Evolutionary conservation across 2,888 invertebrate genomes (phyloP), one percentile per base, ranked within the genome.

Genomic region (Geophilus truncorum): DNA sequence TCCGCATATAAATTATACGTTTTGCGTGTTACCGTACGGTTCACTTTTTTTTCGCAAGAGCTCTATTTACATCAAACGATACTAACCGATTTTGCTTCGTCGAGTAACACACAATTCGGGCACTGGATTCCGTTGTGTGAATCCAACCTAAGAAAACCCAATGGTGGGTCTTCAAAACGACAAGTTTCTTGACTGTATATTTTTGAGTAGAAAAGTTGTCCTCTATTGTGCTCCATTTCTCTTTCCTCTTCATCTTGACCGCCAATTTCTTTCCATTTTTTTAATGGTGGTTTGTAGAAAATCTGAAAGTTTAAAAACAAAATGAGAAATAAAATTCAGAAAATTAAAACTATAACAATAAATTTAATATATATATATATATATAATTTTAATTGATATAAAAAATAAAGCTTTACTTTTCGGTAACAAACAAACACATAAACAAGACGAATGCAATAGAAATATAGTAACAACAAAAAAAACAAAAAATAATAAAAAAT

Each of bases 261-360:
- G 78, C 93, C 93, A 21, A 91, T 87, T 84, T 89, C 88, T 28
- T 89, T 89, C 94, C 94, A 94, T 86, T 93, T 89, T 0, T 87
- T 85, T 0, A 91, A 88, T 1, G 87, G 85, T 0, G 84, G 82
- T 81, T 87, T 87, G 80, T 85, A 84, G 4, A 23, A 6, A 57
- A 57, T 23, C 40, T 40, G 12, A 12, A 40, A 12, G 15, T 12
- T 12, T 7, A 34, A 34, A 51, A 10, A 51, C 4, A 51, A 51
- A 51, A 10, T 34, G n/a, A n/a, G n/a, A n/a, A n/a, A n/a, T n/a
- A n/a, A n/a, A n/a, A n/a, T n/a, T n/a, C n/a, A n/a, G n/a, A n/a
- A n/a, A n/a, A n/a, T n/a, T n/a, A n/a, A n/a, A n/a, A n/a, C n/a
- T n/a, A n/a, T n/a, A n/a, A n/a, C n/a, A n/a, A n/a, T 34, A 5